Percentiles rank a stretch among this genome's conserved stretches.
These are phyloP conservation scores for Paralvinella palmiformis DNA, from an alignment of 1,140 invertebrate species.

Conservation along the genomic window DNA sequence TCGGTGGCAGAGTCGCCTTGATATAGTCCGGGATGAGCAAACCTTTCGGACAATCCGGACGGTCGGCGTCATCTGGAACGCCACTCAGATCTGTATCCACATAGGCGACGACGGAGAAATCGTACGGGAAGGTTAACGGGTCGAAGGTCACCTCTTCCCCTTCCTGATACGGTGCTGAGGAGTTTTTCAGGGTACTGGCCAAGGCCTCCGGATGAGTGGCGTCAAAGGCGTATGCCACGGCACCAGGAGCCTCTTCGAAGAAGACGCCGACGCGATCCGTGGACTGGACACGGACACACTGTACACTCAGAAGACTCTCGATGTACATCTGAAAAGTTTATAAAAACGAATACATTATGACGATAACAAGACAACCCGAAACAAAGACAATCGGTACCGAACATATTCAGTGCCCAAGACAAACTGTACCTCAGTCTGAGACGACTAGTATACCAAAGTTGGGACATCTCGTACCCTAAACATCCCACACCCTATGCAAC, in stretches of 20 bases:
- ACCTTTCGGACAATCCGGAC: background rate
- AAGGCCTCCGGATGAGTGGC: background rate
- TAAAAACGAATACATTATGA: no score
- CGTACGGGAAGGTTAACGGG: slow-evolving; percentile 6
- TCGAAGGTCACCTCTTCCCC: slow-evolving; percentile 1
- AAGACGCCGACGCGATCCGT: slow-evolving; percentile 11
- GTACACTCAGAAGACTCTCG: slow-evolving; percentile 7
- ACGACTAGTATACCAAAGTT: no score
- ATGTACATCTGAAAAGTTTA: slow-evolving; percentile 16
- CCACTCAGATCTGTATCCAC: slow-evolving; percentile 3
- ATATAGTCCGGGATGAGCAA: slow-evolving; percentile 6
- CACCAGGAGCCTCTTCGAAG: slow-evolving; percentile 6
- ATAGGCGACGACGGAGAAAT: slow-evolving; percentile 8
- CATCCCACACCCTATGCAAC: no score
- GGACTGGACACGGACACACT: slow-evolving; percentile 8
- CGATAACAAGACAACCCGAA: no score
- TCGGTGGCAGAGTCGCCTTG: background rate
- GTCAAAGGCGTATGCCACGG: slow-evolving; percentile 9
- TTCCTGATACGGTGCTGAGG: background rate
- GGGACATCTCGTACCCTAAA: no score
- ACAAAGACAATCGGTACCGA: no score
- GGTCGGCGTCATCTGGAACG: background rate
- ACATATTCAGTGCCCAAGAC: no score
- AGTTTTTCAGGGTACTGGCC: background rate
- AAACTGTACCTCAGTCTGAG: no score